phyloP scores from a whole-genome alignment of 2,888 invertebrate species.

The Melinaea marsaeus region DNA sequence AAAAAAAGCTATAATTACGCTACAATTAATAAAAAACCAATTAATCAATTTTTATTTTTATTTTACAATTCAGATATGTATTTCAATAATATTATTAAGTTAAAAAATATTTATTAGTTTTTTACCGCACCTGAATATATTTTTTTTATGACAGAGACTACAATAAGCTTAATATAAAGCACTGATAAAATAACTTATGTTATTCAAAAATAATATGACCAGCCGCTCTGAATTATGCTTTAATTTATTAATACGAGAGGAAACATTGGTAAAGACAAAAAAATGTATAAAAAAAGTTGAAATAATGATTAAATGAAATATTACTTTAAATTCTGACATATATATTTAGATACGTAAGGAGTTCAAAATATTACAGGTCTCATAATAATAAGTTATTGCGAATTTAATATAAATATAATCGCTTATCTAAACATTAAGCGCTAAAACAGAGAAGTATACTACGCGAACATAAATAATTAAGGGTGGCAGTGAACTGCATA shows the following conservation, averaged over 20 bases:
- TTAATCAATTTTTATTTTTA: not conserved
- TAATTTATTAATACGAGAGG: not conserved
- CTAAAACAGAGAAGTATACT: constrained; percentile 8
- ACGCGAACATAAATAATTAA: not conserved
- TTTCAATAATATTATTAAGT: not conserved
- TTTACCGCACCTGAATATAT: not conserved
- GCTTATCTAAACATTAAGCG: constrained; percentile 15
- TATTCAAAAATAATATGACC: too few relatives aligned
- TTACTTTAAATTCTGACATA: not conserved
- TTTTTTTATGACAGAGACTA: not conserved
- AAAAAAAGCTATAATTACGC: too few relatives aligned
- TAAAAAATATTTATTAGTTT: too few relatives aligned
- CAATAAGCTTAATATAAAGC: not conserved
- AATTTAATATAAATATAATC: constrained; percentile 14
- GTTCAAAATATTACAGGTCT: constrained; percentile 15
- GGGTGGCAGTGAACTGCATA: constrained; percentile 24
- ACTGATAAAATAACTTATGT: too few relatives aligned
- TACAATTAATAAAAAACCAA: too few relatives aligned
- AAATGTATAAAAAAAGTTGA: not conserved
- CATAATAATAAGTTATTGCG: constrained; percentile 17
- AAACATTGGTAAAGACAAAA: not conserved
- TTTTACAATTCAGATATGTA: constrained; percentile 1
- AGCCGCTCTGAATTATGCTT: not conserved
- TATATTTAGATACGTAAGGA: not conserved
- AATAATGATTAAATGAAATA: too few relatives aligned